Base-by-base conservation (phyloP, 2,113 vertebrate genomes). In the Dunckerocampus dactyliophorus region DNA sequence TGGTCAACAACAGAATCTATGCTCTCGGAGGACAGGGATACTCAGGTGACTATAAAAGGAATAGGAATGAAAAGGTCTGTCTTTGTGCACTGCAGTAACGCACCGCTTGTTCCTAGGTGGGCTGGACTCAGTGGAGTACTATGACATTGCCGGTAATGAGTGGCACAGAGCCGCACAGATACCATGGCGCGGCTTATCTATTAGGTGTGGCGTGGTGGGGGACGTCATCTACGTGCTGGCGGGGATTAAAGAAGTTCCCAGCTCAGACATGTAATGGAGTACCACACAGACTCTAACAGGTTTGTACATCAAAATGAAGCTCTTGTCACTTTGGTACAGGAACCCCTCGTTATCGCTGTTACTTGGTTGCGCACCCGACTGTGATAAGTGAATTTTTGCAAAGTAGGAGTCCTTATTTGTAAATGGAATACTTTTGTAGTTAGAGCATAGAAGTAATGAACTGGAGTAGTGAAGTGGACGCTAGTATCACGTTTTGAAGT, bases 201-300 rank as follows among this genome's bases (percentile, higher is more conserved):
- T 99, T 72, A 99, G 98, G 84, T 99, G 95, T 74, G 96, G 94
- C 8, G 94, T 95, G 0, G 95, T 99, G 20, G 93, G 93, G 21
- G 89, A 93, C 14, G 69, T 93, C 65, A 93, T 99, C 79, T 99
- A 99, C 53, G 94, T 98, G 39, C 87, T 98, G 86, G 95, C 95
- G 17, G 96, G 96, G 49, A 97, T 98, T 82, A 95, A 99, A 84
- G 96, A 94, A n/a, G 95, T 97, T 58, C 95, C 95, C 20, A 95
- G 21, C 91, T 99, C 51, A 95, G 94, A 61, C 93, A 98, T 72
- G 92, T 95, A 80, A 89, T 99, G 54, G 96, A 99, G 77, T 99
- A 97, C 68, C 92, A 98, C 69, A 95, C 92, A 1, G 94, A 99
- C 76, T 92, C 91, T 39, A 95, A 99, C 87, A 95, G 95, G 80